Evolutionary conservation across 37 sponge, comb jelly and placozoan genomes (phyloP), one percentile per base, ranked within the genome.

Genomic region (Bolinopsis microptera): DNA sequence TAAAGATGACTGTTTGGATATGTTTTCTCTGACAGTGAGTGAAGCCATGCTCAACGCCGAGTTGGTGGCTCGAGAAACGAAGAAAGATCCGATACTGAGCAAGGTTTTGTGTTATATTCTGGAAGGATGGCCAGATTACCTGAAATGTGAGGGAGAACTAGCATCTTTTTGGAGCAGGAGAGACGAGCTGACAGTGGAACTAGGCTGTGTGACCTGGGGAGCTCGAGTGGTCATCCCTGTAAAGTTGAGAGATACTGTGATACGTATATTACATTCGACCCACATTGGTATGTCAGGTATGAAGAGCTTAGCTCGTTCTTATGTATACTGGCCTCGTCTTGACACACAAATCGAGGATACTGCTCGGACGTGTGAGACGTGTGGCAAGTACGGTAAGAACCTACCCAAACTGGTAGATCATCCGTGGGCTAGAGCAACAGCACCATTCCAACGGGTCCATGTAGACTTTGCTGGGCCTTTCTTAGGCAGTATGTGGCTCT

Each of bases 31-130:
- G 26, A 70, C 74, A 2, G 21, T 70, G 74, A 70, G 74, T 70
- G 74, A 70, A 26, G 21, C 74, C 21, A 9, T 70, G 74, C 21
- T 70, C 2, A 70, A 70, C 21, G 74, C 74, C 1, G 74, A 70
- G 74, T 70, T 70, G 21, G 74, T 70, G 74, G 74, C 92, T 68
- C 61, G 30, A 75, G 76, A 69, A 37, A 93, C 94, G 5, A 39
- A 93, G 26, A 22, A 35, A 26, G 94, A 96, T 82, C 92, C 95
- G 33, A 83, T 95, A 0, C 70, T 94, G 69, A 83, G 76, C 39
- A 83, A 94, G 34, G 94, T 96, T 0, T 92, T 76, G 25, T 32
- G 41, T 32, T 93, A 92, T 76, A 40, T 69, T 23, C 69, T 92
- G 76, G 39, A 23, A 25, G 92, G 94, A 9, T 95, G 95, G 95